phyloP scores from a whole-genome alignment of 2,888 invertebrate genomes.

The Cryptops parisi region DNA sequence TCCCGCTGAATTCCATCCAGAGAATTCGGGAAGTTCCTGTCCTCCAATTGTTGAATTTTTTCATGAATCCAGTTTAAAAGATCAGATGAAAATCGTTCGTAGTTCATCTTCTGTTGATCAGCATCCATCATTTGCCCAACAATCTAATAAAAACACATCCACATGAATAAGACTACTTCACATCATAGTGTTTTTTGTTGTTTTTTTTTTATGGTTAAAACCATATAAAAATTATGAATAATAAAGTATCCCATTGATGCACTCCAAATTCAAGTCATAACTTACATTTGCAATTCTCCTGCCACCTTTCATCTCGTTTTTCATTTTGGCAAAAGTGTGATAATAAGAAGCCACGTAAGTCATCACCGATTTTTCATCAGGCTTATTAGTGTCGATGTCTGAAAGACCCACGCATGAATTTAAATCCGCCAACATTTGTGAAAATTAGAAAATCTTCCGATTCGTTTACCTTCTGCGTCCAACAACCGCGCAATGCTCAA shows the following conservation, averaged over 20 bases:
- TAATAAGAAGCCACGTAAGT: slow-evolving; percentile 88
- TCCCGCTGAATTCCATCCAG: slow-evolving; percentile 87
- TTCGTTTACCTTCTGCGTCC: slow-evolving; percentile 91
- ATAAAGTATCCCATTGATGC: too few species aligned
- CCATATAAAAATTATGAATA: not conserved
- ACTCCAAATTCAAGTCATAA: too few species aligned
- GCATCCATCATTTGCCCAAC: slow-evolving; percentile 92
- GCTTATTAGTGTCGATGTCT: slow-evolving; percentile 85
- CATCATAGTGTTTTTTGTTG: too few species aligned
- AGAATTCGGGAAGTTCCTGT: slow-evolving; percentile 81
- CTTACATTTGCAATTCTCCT: slow-evolving; percentile 90
- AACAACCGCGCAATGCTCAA: slow-evolving; percentile 84
- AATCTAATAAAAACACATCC: slow-evolving; percentile 47
- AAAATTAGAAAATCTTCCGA: not conserved
- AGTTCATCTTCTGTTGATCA: slow-evolving; percentile 78
- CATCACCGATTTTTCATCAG: slow-evolving; percentile 75
- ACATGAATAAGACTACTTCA: too few species aligned
- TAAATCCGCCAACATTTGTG: too few species aligned
- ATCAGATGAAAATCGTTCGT: slow-evolving; percentile 66
- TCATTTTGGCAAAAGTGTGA: slow-evolving; percentile 98
- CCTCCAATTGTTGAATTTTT: slow-evolving; percentile 68
- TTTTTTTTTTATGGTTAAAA: too few species aligned
- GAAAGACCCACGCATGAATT: slow-evolving; percentile 17
- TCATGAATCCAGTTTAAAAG: slow-evolving; percentile 85
- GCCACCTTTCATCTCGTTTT: slow-evolving; percentile 95